These are phyloP conservation scores for Drosophila mauritiana DNA, from an alignment of 1,140 invertebrate species.

Conservation along the genomic window DNA sequence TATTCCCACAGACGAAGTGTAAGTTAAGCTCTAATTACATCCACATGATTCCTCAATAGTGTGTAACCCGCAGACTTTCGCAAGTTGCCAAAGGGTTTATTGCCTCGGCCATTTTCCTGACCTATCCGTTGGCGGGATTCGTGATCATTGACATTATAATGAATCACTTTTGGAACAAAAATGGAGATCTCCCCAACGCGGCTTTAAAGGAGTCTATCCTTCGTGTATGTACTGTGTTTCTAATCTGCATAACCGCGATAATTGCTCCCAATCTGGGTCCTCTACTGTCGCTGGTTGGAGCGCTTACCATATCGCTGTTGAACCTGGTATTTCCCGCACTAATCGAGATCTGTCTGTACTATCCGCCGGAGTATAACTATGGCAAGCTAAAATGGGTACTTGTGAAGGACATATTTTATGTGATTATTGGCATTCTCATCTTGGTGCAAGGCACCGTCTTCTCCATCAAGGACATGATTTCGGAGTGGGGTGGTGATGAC, in stretches of 20 bases:
- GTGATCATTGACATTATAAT: conserved; percentile 51
- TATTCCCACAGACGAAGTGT: conserved; percentile 41
- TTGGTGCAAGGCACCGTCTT: conserved; percentile 22
- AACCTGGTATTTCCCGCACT: conserved; percentile 53
- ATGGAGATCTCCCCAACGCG: conserved; percentile 1
- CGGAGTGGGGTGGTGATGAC: background rate
- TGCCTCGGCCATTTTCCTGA: conserved; percentile 32
- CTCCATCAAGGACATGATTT: conserved; percentile 18
- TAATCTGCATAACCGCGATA: conserved; percentile 36
- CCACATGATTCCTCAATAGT: background rate
- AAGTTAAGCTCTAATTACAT: conserved; percentile 1
- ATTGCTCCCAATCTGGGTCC: conserved; percentile 55
- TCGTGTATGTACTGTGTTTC: background rate
- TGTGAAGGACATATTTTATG: conserved; percentile 32
- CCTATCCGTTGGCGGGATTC: conserved; percentile 51
- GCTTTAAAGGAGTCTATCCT: conserved; percentile 18
- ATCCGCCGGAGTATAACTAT: conserved; percentile 32
- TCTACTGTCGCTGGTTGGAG: conserved; percentile 42
- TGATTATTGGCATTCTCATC: conserved; percentile 28
- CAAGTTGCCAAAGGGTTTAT: conserved; percentile 27
- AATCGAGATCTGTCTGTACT: conserved; percentile 47
- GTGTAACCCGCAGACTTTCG: conserved; percentile 15
- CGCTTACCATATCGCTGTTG: conserved; percentile 52
- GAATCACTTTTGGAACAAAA: conserved; percentile 23
- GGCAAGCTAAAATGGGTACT: conserved; percentile 44